Percentiles rank a stretch among this genome's conserved stretches.
Evolutionary conservation across 1,140 invertebrate species (phyloP).

Genomic region (Drosophila mauritiana): DNA sequence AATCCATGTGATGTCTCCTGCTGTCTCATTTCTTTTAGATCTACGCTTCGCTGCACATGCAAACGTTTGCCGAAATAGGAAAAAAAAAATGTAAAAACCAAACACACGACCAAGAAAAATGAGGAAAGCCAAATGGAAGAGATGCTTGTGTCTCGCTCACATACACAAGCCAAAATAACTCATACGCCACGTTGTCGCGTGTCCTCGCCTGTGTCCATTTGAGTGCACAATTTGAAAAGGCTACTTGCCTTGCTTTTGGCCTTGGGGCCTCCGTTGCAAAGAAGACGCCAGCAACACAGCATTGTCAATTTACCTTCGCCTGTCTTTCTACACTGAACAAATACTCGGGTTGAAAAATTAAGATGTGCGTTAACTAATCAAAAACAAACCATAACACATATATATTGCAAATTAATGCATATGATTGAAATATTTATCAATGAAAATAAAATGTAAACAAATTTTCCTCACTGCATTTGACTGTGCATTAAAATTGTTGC

Average conservation of each 20-base stretch:
- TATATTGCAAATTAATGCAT: too few species aligned
- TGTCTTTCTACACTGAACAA: slow-evolving; percentile 2
- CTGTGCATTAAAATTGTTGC: slow-evolving; percentile 53
- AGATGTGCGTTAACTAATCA: too few species aligned
- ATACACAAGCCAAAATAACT: slow-evolving; percentile 51
- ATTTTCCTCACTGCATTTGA: slow-evolving; percentile 2
- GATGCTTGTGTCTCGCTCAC: slow-evolving; percentile 32
- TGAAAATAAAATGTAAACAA: not conserved
- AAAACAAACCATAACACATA: too few species aligned
- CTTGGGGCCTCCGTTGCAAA: slow-evolving; percentile 53
- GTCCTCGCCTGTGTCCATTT: slow-evolving; percentile 71
- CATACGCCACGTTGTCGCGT: slow-evolving; percentile 51
- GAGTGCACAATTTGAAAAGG: slow-evolving; percentile 79
- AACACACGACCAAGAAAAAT: slow-evolving; percentile 23
- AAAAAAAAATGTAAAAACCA: not conserved
- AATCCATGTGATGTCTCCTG: slow-evolving; percentile 69
- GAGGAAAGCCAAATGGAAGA: slow-evolving; percentile 52
- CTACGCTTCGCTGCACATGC: slow-evolving; percentile 75
- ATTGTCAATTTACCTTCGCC: slow-evolving; percentile 46
- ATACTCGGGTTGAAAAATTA: too few species aligned
- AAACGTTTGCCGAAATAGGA: slow-evolving; percentile 59
- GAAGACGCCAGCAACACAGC: slow-evolving; percentile 33
- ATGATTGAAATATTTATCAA: not conserved
- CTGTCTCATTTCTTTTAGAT: slow-evolving; percentile 75
- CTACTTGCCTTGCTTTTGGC: slow-evolving; percentile 64